Base-by-base conservation (phyloP, 2,797 vertebrate genomes). In the Coregonus ussuriensis region DNA sequence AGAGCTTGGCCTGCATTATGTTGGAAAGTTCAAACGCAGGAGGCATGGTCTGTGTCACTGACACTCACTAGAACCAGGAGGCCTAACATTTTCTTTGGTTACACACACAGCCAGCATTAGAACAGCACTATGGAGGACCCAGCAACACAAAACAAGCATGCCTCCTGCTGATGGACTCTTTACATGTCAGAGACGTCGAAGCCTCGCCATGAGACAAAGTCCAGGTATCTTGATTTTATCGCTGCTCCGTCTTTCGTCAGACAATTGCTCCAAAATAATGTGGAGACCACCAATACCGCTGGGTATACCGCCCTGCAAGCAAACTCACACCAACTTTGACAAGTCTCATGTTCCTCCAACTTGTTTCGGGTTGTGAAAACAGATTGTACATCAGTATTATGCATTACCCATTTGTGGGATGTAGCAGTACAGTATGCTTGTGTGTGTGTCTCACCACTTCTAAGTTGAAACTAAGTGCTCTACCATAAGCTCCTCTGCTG, bases 31-130 rank as follows among this genome's bases (percentile, higher is more conserved):
- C 62, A 66, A 66, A 65, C 14, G 21, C 13, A 47, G 41, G 66
- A 15, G 21, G 73, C 73, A 51, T 74, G 62, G 73, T 74, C 73
- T 74, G 59, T 74, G 62, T 74, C 73, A 66, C 73, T 52, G 62
- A 66, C 73, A 66, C 73, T 52, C 62, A 29, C 21, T 66, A 21
- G 37, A 66, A 41, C 37, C 37, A 51, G n/a, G 15, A 6, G 33
- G 41, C 41, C 41, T 11, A 13, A 47, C 9, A 9, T 9, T 47
- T 47, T 47, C 3, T 47, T 74, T 66, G 59, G 73, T 47, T 29
- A 74, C 73, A 74, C 25, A 4, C 73, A 31, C 41, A 29, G 37
- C 56, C 41, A 65, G 59, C 62, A 66, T 52, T 18, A 25, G 62
- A 66, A 65, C 65, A 65, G 21, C 62, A 74, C 29, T 25, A 51